Conservation (phyloP, 2,888 invertebrate genomes). For the Nomada ferruginata region DNA sequence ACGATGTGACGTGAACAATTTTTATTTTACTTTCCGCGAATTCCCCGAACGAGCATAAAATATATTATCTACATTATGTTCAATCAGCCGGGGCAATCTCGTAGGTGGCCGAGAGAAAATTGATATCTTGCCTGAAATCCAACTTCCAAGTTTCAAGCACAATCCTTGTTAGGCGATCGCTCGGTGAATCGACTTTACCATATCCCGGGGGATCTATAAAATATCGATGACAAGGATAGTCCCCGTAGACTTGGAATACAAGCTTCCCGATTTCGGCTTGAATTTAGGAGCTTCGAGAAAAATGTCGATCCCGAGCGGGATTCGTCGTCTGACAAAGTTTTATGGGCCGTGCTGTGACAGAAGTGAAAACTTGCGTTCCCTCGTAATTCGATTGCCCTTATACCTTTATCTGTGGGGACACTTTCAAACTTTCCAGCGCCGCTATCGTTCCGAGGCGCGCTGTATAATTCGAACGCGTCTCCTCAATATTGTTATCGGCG, state of each 20-base stretch:
- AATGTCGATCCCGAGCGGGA: not conserved
- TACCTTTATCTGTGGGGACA: not conserved
- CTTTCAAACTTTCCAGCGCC: not conserved
- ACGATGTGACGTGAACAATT: not conserved
- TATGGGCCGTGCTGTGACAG: not conserved
- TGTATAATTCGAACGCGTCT: not conserved
- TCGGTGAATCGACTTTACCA: not conserved
- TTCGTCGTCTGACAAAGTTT: not conserved
- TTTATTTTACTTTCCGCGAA: no score
- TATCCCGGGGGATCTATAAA: conserved; percentile 17
- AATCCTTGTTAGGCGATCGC: not conserved
- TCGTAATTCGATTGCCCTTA: not conserved
- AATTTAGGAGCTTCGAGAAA: not conserved
- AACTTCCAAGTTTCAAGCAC: not conserved
- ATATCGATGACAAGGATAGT: conserved; percentile 3
- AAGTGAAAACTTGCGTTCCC: not conserved
- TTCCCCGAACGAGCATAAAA: no score
- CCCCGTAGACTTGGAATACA: not conserved
- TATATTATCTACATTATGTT: no score
- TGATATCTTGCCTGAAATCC: not conserved
- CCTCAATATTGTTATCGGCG: not conserved
- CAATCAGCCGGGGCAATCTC: not conserved
- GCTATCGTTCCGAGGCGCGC: no score
- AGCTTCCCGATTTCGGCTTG: not conserved
- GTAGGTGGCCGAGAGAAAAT: not conserved